Conservation (phyloP, 2,888 invertebrate genomes). For the Zaprionus obscuricornis region DNA sequence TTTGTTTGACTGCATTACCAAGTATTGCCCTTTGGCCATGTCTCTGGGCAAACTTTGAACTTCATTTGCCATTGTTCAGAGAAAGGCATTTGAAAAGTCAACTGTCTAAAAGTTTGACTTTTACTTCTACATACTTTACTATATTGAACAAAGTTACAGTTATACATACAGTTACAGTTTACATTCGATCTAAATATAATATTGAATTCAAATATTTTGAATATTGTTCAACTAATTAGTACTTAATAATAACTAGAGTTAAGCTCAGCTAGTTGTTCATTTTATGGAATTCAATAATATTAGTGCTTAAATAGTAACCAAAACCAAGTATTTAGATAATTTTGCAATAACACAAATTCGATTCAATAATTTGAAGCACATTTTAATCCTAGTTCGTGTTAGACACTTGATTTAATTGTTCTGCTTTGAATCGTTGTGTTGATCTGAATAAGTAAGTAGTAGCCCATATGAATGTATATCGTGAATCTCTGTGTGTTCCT, state of each 20-base stretch:
- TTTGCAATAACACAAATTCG: constrained; percentile 21
- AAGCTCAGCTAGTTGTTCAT: too few relatives aligned
- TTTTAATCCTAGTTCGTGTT: constrained; percentile 54
- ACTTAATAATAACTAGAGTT: too few relatives aligned
- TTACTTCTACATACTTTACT: too few relatives aligned
- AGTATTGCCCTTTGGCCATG: constrained; percentile 37
- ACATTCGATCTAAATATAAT: too few relatives aligned
- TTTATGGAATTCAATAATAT: too few relatives aligned
- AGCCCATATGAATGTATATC: too few relatives aligned
- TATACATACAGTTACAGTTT: too few relatives aligned
- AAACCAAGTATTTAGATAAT: too few relatives aligned
- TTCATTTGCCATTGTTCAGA: constrained; percentile 39
- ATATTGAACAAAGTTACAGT: too few relatives aligned
- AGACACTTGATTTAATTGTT: constrained; percentile 60
- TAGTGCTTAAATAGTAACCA: too few relatives aligned
- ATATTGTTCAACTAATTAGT: too few relatives aligned
- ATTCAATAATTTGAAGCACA: constrained; percentile 48
- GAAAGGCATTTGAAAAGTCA: constrained; percentile 36
- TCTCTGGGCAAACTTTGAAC: constrained; percentile 48
- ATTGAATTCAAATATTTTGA: too few relatives aligned
- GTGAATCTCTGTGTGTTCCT: neutral
- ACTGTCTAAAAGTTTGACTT: constrained; percentile 12
- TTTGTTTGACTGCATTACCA: constrained; percentile 51
- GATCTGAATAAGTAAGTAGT: constrained; percentile 62
- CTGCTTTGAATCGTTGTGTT: constrained; percentile 38